Percentiles rank a stretch among this genome's conserved stretches.
These are phyloP conservation scores for Macrostomum cliftonense DNA, from an alignment of 2,888 invertebrate species.

Conservation along the genomic window DNA sequence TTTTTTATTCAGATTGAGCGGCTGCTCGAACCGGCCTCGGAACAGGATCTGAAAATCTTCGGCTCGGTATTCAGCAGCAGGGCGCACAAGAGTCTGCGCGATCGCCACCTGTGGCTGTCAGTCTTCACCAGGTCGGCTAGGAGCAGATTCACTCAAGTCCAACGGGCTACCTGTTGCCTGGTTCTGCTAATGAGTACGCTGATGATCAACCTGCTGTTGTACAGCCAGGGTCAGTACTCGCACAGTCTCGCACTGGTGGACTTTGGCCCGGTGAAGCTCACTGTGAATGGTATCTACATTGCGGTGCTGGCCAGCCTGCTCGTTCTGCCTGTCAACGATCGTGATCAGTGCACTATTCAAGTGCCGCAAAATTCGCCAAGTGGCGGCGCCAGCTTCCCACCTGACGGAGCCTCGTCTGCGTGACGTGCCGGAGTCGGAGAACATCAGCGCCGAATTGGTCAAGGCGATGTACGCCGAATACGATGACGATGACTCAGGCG, in stretches of 20 bases:
- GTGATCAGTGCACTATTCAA: conserved; percentile 37
- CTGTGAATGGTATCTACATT: conserved; percentile 24
- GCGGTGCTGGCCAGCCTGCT: conserved; percentile 38
- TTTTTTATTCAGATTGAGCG: conserved; percentile 18
- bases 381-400: no score
- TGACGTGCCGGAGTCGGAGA: no score
- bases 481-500: no score
- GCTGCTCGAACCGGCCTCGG: conserved; percentile 15
- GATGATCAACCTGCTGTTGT: conserved; percentile 13
- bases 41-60: conserved; percentile 15
- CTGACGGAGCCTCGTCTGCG: no score
- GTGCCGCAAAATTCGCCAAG: no score
- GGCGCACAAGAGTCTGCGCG: conserved; percentile 14
- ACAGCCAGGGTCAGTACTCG: conserved; percentile 5
- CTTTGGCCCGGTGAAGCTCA: background rate
- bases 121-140: conserved; percentile 15
- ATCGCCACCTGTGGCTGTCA: conserved; percentile 18
- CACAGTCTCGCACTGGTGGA: conserved; percentile 1
- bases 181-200: conserved; percentile 11
- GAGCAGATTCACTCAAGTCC: conserved; percentile 13
- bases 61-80: conserved; percentile 17
- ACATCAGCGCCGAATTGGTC: no score
- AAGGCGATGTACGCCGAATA: no score
- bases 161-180: conserved; percentile 13
- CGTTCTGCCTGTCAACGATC: conserved; percentile 38